phyloP scores from a whole-genome alignment of 2,797 vertebrate species.

The Xenopus petersii region DNA sequence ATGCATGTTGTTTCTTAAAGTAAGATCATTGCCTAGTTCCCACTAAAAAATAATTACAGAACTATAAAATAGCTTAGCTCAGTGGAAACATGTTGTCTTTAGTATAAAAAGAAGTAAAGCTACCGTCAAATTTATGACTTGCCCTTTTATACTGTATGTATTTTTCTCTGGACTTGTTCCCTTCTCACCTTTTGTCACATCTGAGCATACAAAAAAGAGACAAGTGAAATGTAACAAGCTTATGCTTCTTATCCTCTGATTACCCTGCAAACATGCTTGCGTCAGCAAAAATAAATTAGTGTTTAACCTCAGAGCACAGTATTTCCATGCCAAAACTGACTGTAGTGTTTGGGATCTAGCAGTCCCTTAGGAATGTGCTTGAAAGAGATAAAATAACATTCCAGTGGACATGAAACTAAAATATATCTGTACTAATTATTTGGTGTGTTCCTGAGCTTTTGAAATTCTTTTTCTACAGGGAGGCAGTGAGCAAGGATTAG shows the following conservation, averaged over 20 bases:
- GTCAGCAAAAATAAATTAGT: slow-evolving; percentile 55
- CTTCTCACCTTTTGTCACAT: slow-evolving; percentile 58
- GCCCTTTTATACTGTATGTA: slow-evolving; percentile 41
- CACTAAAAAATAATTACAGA: slow-evolving; percentile 2
- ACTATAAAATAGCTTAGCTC: neutral
- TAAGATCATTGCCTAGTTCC: slow-evolving; percentile 4
- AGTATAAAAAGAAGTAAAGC: neutral
- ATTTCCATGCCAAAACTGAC: slow-evolving; percentile 51
- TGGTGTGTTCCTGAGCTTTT: no score
- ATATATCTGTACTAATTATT: slow-evolving; percentile 5
- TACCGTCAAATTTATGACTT: slow-evolving; percentile 51
- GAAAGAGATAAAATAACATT: slow-evolving; percentile 49
- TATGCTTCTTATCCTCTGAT: slow-evolving; percentile 55
- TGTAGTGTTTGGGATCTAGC: slow-evolving; percentile 48
- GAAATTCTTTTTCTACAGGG: no score
- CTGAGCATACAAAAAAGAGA: slow-evolving; percentile 38
- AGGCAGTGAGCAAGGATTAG: no score
- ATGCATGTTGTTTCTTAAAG: neutral
- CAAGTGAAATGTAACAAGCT: slow-evolving; percentile 22
- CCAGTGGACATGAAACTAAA: slow-evolving; percentile 53
- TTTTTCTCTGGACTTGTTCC: slow-evolving; percentile 37
- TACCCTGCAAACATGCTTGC: slow-evolving; percentile 51
- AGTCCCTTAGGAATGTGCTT: slow-evolving; percentile 50
- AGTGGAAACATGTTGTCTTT: slow-evolving; percentile 7
- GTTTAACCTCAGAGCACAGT: slow-evolving; percentile 6